Base-by-base conservation (phyloP, 1,140 invertebrate genomes). In the Caenorhabditis brenneri region DNA sequence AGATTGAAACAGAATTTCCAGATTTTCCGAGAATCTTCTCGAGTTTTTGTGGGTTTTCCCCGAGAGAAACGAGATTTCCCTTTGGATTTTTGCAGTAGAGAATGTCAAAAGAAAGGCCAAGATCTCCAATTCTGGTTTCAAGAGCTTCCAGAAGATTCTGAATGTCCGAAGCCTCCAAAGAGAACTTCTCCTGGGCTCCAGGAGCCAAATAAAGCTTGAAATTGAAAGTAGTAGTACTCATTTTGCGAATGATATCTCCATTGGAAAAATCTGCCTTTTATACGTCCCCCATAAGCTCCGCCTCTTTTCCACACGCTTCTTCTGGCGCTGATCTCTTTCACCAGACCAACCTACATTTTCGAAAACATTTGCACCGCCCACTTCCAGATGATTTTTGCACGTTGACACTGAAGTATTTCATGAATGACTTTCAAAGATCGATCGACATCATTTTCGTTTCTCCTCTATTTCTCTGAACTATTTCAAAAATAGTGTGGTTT, bases 161-260 rank as follows among this genome's bases (percentile, higher is more conserved):
- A 12, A 74, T 9, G 24, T 46, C n/a, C 5, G 33, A 74, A 42
- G 2, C 7, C 10, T 74, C 36, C 6, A 74, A 12, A 4, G 65
- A 46, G n/a, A 74, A 33, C 10, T 22, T 39, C 29, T 74, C 65
- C 0, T 9, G 0, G 7, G 65, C 65, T 74, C 65, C 65, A 27
- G 65, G 65, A 42, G 65, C 65, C n/a, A 74, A 42, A 42, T 74
- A 42, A 42, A 74, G 65, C 22, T 74, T 74, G 65, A 74, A 74
- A 42, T 74, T 74, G 15, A n/a, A 3, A 33, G 65, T 24, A 74
- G 65, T 27, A 12, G 65, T 74, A 19, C 16, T 74, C 65, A 74
- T 74, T 74, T 42, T 74, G 10, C 15, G 36, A 74, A 42, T 74
- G 65, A 42, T 24, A 22, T 74, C 36, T 74, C 65, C 19, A 74